These are phyloP conservation scores for Synodontis membranacea DNA, from an alignment of 2,113 vertebrate genomes.

Conservation along the genomic window DNA sequence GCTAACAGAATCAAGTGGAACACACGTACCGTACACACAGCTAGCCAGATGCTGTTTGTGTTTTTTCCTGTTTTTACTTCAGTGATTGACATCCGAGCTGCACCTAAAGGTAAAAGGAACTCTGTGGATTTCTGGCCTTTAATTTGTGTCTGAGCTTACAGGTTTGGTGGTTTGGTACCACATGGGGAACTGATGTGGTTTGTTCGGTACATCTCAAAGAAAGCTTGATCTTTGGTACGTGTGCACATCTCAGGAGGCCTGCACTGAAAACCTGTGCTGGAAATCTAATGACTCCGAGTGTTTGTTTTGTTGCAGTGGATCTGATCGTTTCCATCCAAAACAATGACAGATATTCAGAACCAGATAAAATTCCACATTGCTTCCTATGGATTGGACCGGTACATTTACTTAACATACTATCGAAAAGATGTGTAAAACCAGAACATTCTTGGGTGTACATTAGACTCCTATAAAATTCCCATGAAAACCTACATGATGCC, in stretches of 20 bases:
- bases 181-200: constrained; percentile 16
- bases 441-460: too few relatives aligned
- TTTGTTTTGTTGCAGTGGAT: background rate
- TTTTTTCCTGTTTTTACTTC: background rate
- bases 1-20: background rate
- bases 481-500: too few relatives aligned
- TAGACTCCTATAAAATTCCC: too few relatives aligned
- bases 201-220: constrained; percentile 62
- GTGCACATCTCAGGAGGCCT: constrained; percentile 62
- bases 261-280: background rate
- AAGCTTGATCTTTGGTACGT: constrained; percentile 74
- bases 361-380: too few relatives aligned
- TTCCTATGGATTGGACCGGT: too few relatives aligned
- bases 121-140: background rate
- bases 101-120: background rate
- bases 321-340: background rate
- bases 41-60: background rate
- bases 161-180: constrained; percentile 8
- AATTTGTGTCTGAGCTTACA: background rate
- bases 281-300: too few relatives aligned
- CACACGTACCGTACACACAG: background rate
- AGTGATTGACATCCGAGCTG: background rate
- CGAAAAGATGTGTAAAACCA: too few relatives aligned
- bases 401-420: too few relatives aligned
- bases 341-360: constrained; percentile 45